Base-by-base conservation (phyloP, 2,113 vertebrate genomes). In the Helogale parvula region DNA sequence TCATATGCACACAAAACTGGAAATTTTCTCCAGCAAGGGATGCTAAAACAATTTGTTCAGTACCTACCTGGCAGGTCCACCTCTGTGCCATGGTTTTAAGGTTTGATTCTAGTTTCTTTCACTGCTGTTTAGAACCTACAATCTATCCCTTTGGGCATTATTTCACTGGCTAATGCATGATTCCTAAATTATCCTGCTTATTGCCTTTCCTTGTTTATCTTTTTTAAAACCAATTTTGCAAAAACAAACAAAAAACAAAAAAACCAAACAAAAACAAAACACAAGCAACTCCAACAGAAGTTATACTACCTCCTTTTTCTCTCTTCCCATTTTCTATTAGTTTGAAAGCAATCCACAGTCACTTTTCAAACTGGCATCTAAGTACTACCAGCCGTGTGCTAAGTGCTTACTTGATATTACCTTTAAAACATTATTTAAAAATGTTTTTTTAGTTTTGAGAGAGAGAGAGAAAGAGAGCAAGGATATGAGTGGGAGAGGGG, bases 101-200 rank as follows among this genome's bases (percentile, higher is more conserved):
- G 79, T 63, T 90, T 84, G 45, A 80, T 65, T 86, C n/a, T 82
- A 86, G 65, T 68, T 93, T 92, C 21, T 92, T 71, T 50, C 54
- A 60, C 9, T 50, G n/a, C 29, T 77, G 11, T 35, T 74, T 74
- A 33, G 16, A 90, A 17, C 21, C 13, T n/a, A 87, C 25, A 41
- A 8, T 41, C 79, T 57, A 31, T 33, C 54, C 23, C 50, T 66
- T 71, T 76, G 50, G 38, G 29, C 4, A 15, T 50, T 87, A 66
- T 83, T 79, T 90, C 54, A 82, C 29, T 52, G 63, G 27, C 63
- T 68, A 33, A 95, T 17, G 23, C 3, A 88, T 0, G 9, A 71
- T 81, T 84, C 57, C 71, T 86, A 84, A 69, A 88, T 96, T 77
- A 90, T 38, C 10, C 25, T 38, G 57, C 11, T 15, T 57, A 47